These are phyloP conservation scores for Semnornis frantzii DNA, from an alignment of 2,113 vertebrate species.

Conservation along the genomic window DNA sequence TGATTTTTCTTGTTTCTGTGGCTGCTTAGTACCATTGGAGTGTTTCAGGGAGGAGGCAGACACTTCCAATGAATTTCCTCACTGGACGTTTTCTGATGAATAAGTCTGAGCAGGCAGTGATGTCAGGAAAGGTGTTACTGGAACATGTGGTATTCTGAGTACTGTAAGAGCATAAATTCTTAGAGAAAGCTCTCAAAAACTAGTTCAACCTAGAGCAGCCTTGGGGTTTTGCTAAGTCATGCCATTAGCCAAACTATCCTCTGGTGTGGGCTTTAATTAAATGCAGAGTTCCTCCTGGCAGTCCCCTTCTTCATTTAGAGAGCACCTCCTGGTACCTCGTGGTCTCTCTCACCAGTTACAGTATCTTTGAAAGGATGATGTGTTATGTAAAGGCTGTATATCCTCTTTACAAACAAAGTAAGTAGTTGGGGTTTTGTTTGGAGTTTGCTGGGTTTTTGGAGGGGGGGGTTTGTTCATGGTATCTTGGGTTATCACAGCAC, in stretches of 20 bases:
- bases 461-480: background rate
- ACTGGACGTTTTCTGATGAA: fast-evolving
- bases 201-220: background rate
- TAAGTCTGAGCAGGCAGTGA: background rate
- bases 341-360: fast-evolving
- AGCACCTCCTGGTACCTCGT: background rate
- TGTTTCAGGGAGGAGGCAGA: background rate
- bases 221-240: background rate
- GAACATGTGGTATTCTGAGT: fast-evolving
- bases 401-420: background rate
- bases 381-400: background rate
- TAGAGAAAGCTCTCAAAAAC: background rate
- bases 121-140: background rate
- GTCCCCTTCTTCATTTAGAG: fast-evolving
- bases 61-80: background rate
- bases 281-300: background rate
- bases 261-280: background rate
- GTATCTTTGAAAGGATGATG: fast-evolving
- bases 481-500: too few relatives aligned
- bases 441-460: too few relatives aligned
- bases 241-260: background rate
- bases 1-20: background rate
- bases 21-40: fast-evolving
- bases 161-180: background rate
- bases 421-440: background rate